Evolutionary conservation across 2,888 invertebrate genomes (phyloP), one percentile per base, ranked within the genome.

Genomic region (Mactromeris polynyma): DNA sequence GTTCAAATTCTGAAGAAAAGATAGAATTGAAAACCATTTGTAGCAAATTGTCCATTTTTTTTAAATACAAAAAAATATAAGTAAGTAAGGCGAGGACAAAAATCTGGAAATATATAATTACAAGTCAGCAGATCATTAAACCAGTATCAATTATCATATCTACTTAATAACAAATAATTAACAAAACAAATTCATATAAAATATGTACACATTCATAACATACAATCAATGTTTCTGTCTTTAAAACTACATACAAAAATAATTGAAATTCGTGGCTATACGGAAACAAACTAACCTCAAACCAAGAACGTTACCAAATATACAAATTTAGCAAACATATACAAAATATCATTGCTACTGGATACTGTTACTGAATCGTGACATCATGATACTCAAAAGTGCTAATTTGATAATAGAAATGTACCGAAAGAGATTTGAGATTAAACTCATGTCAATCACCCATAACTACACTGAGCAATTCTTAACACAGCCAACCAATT

Each of bases 261-360:
- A 64, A 64, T 64, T 64, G 26, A 64, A 64, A 64, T 64, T 64
- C 58, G 26, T 26, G 58, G 58, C 58, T 64, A 64, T 64, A 64
- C 6, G 58, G 58, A n/a, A 64, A 64, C 26, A 26, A 64, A 64
- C 11, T n/a, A 26, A 64, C 58, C 9, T 64, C 26, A 26, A n/a
- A 26, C 58, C n/a, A 11, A 64, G 58, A 64, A 64, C 9, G 6
- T 26, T 26, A 64, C 58, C 58, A 64, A 64, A 64, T 64, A 64
- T 64, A 64, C 58, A 64, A 26, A 64, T 26, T 26, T 64, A 64
- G 58, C 58, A 64, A 64, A 64, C 58, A 64, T 1, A 64, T 26
- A 64, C 7, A 64, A 2, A 4, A 64, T 64, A 26, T 7, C 4
- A 64, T 9, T 11, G 58, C 26, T 26, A 64, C n/a, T 6, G n/a